Base-by-base conservation (phyloP, 1,140 invertebrate species). In the Lutraria rhynchaena region DNA sequence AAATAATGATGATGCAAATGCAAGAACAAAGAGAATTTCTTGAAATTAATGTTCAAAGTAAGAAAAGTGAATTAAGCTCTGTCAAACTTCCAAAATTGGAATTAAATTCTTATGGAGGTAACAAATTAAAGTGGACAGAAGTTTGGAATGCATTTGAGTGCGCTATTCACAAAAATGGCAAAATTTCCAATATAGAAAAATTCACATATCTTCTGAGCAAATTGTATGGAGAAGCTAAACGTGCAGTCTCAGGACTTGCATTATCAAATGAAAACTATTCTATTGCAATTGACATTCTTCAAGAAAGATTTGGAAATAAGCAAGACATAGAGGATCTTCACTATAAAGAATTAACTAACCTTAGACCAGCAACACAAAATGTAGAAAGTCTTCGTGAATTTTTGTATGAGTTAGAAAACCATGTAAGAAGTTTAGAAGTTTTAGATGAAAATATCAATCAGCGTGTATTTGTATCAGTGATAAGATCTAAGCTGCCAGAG, bases 291-390 rank as follows among this genome's bases (percentile, higher is more conserved):
- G 0, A 3, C 4, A 58, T 70, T 22, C 29, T 80, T 17, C 57
- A 80, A 46, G 67, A 80, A 37, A 60, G 75, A 77, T 78, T 78
- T 31, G 76, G 63, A 5, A 46, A 78, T 49, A n/a, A 31, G 17
- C 76, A 78, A 58, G 65, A 81, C 22, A 27, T 46, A 0, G 31
- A 60, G 22, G 46, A 63, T 63, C 3, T 70, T 41, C 63, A 67
- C 44, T 67, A 67, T 22, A 37, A 67, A 7, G 24, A 49, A 51
- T 27, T 70, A 31, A 70, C 51, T 7, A 51, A 51, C 24, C 24
- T 70, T 24, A 4, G 41, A 41, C 31, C 63, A 24, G 22, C 44
- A 19, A 24, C 7, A 13, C 11, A 49, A 17, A 49, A 31, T 51
- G 41, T 51, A 4, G 17, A 19, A n/a, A 70, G 44, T 51, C 35